Evolutionary conservation across 2,797 vertebrate genomes (phyloP).

Genomic region (Molossus molossus): DNA sequence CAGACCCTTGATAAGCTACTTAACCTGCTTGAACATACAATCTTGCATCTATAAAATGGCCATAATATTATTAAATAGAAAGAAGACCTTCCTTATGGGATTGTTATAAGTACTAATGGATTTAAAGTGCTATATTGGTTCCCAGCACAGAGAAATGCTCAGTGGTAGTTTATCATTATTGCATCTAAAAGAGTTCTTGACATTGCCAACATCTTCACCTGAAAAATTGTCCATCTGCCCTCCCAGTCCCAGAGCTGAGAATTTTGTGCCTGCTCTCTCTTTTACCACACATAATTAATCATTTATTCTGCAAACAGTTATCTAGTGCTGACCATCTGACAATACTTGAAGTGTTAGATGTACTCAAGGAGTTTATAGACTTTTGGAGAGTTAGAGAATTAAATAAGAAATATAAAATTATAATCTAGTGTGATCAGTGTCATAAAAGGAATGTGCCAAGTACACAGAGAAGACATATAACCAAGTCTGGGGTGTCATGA

Average conservation of each 20-base stretch:
- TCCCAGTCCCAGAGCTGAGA: background rate
- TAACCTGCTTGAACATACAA: background rate
- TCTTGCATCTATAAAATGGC: constrained; percentile 8
- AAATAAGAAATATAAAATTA: background rate
- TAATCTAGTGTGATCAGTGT: background rate
- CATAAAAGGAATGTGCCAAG: background rate
- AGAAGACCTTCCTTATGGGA: background rate
- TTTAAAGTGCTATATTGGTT: background rate
- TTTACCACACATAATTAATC: background rate
- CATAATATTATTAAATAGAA: background rate
- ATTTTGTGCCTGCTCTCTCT: background rate
- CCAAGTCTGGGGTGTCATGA: background rate
- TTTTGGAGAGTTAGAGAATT: background rate
- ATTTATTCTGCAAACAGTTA: background rate
- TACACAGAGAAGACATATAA: background rate
- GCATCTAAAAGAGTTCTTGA: background rate
- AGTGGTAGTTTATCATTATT: background rate
- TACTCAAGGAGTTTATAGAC: background rate
- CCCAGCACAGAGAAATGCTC: background rate
- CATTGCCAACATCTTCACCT: background rate
- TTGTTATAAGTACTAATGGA: background rate
- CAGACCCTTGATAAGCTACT: background rate
- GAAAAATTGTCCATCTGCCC: background rate
- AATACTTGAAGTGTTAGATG: background rate
- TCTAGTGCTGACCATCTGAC: background rate